phyloP scores from a whole-genome alignment of 2,888 invertebrate genomes.

The Volucella inflata region DNA sequence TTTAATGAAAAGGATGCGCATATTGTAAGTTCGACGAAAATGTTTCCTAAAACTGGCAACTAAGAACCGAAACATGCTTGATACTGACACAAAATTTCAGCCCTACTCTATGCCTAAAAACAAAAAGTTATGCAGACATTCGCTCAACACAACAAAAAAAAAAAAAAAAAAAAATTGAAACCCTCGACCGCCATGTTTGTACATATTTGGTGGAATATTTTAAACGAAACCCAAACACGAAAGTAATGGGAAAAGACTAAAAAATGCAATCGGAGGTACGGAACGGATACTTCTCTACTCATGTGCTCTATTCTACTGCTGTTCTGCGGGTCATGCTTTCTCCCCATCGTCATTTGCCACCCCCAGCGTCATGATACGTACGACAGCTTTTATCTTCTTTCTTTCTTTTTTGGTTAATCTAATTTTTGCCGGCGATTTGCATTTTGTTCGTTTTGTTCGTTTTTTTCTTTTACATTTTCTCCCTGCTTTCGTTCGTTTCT shows the following conservation, averaged over 20 bases:
- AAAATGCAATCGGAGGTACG: slow-evolving; percentile 36
- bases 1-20: slow-evolving; percentile 44
- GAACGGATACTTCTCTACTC: slow-evolving; percentile 17
- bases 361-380: slow-evolving; percentile 51
- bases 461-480: slow-evolving; percentile 4
- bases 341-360: background rate
- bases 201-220: slow-evolving; percentile 41
- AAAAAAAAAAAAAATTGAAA: slow-evolving; percentile 26
- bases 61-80: too few species aligned
- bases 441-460: too few species aligned
- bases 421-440: slow-evolving; percentile 55
- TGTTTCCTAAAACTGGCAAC: too few species aligned
- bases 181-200: slow-evolving; percentile 31
- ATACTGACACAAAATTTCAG: too few species aligned
- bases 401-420: slow-evolving; percentile 64
- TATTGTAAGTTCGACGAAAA: too few species aligned
- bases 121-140: slow-evolving; percentile 55
- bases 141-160: slow-evolving; percentile 14
- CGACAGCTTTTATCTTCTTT: background rate
- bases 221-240: slow-evolving; percentile 28
- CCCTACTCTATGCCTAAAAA: too few species aligned
- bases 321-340: slow-evolving; percentile 47
- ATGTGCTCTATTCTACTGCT: slow-evolving; percentile 44
- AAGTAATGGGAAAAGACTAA: slow-evolving; percentile 23
- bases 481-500: background rate